Base-by-base conservation (phyloP, 1,140 invertebrate genomes). In the Eurosta solidaginis region DNA sequence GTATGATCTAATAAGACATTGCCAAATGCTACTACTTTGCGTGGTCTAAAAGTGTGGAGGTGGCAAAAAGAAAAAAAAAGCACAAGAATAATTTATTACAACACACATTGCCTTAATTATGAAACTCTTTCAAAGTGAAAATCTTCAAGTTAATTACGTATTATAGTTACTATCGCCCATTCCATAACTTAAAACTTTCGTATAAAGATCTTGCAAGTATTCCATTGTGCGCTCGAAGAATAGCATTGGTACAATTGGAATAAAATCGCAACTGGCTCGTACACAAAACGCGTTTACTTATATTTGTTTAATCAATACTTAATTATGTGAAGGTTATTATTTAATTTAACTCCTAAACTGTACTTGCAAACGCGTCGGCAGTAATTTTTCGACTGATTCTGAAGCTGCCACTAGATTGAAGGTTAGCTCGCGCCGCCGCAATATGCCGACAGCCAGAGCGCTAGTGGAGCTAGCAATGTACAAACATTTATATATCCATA, bases 21-120 rank as follows among this genome's bases (percentile, higher is more conserved):
- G 36, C 86, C 86, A 59, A 87, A 87, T 45, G 83, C 85, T 50
- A 87, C 83, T 4, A 87, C 80, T 78, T 87, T 86, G 10, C 84
- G 84, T 36, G 85, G 83, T 3, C 85, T 86, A 50, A 6, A n/a
- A 10, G 45, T 40, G 74, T 47, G 29, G 6, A 9, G 25, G 25
- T 27, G 20, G 42, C 10, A 17, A 12, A 20, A 74, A 10, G 33
- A 76, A 52, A 50, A 4, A 49, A 52, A 17, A 33, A 1, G 25
- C 17, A 59, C 29, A 14, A 59, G 29, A 25, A n/a, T 33, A 2
- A 29, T 59, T 33, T 12, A 17, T 33, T 20, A 7, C n/a, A n/a
- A n/a, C n/a, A n/a, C n/a, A n/a, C n/a, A n/a, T n/a, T n/a, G n/a
- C n/a, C n/a, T 25, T 33, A 76, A 54, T 76, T 76, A 76, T 36